A percentile compares a stretch with the other conserved stretches of the same genome.
Conservation (phyloP, 2,888 invertebrate genomes). For the Drepanosiphum platanoidis region DNA sequence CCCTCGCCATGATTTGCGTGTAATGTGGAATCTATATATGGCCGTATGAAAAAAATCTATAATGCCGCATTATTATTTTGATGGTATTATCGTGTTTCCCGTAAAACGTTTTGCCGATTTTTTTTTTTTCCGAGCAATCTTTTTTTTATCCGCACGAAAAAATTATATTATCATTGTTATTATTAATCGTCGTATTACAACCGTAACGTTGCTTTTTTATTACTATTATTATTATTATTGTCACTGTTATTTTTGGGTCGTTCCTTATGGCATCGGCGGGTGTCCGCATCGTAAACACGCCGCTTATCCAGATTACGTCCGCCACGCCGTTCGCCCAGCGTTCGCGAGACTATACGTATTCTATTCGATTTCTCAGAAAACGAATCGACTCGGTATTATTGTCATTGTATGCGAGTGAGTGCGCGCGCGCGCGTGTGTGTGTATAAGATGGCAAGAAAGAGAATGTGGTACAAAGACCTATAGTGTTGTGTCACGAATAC, state of each 20-base stretch:
- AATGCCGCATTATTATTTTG: slow-evolving; percentile 15
- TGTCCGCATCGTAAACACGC: slow-evolving; percentile 18
- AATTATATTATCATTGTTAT: slow-evolving; percentile 11
- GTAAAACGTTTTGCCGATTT: slow-evolving; percentile 13
- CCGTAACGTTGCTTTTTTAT: slow-evolving; percentile 22
- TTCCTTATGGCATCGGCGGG: background rate
- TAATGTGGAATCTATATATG: background rate
- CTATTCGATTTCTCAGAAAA: slow-evolving; percentile 35
- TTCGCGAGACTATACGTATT: background rate
- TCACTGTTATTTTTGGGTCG: background rate
- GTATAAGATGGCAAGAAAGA: too few species aligned
- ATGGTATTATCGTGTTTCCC: background rate
- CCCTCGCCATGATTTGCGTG: slow-evolving; percentile 1
- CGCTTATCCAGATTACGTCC: background rate
- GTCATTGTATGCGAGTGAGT: background rate
- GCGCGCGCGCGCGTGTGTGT: background rate
- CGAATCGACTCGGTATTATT: background rate
- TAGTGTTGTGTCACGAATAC: background rate
- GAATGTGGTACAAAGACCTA: too few species aligned
- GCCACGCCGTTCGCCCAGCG: too few species aligned
- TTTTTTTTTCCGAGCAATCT: slow-evolving; percentile 18
- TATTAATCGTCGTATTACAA: background rate
- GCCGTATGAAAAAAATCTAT: background rate
- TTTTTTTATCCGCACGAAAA: background rate
- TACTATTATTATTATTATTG: slow-evolving; percentile 11